Evolutionary conservation across 2,797 vertebrate species (phyloP), one percentile per base, ranked within the genome.

Genomic region (Buceros bicornis): DNA sequence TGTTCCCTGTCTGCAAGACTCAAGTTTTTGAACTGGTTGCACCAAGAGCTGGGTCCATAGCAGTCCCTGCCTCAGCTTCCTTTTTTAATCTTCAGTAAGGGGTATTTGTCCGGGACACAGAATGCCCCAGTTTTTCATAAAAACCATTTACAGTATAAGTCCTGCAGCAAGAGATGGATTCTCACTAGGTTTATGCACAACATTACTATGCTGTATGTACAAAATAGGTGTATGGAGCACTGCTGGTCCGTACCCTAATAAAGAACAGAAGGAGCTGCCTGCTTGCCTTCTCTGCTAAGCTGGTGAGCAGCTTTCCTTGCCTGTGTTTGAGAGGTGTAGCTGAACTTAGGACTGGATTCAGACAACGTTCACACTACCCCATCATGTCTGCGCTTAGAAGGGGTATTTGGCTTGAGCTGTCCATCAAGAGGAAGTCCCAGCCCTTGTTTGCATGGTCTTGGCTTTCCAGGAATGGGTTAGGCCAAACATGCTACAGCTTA

Each of bases 291-390:
- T 37, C 72, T 67, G 50, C 20, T 40, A 8, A 84, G 33, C 24
- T 78, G 43, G 8, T 33, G 31, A 92, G 47, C 42, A 53, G 76
- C 57, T 86, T 42, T 64, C 57, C 57, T 73, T 94, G 26, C 40
- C 51, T 56, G 12, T 47, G 26, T 28, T 4, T 54, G 78, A 70
- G 72, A 93, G 16, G 21, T 35, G 17, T 20, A 73, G 56, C 67
- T 80, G 57, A 92, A 62, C 7, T 56, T 48, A 15, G 24, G 35
- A 56, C 28, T 87, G 57, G 19, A 62, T 80, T 87, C 67, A 82
- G 13, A 12, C 74, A 51, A 1, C 0, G 0, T 24, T 43, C 53
- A 43, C n/a, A 8, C 18, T 85, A 16, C 17, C n/a, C 28, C 24
- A 71, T 64, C n/a, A 10, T 6, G 15, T 37, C 42, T 33, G 4